Conservation (phyloP, 1,140 invertebrate genomes). For the Lamellibrachia luymesi region DNA sequence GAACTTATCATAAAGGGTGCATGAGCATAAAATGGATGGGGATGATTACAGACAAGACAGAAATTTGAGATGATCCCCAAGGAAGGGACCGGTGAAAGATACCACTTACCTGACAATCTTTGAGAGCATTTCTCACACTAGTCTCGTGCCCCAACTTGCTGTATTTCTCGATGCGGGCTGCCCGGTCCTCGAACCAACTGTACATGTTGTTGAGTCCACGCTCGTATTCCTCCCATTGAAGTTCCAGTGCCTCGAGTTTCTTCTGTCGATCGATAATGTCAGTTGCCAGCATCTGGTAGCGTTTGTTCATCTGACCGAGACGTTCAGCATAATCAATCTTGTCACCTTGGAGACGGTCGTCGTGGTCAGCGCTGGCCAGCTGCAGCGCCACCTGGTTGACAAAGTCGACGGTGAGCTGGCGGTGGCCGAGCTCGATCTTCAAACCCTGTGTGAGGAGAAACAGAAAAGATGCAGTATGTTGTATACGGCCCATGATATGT, state of each 20-base stretch:
- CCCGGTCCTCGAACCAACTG: conserved; percentile 47
- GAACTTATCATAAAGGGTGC: no score
- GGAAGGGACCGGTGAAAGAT: not conserved
- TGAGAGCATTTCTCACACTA: conserved; percentile 46
- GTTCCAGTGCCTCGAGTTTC: conserved; percentile 39
- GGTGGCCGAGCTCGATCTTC: conserved; percentile 49
- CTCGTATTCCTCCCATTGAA: conserved; percentile 50
- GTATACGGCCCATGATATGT: not conserved
- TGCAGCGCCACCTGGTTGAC: conserved; percentile 48
- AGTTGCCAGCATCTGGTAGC: conserved; percentile 19
- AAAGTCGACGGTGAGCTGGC: conserved; percentile 52
- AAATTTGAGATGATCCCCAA: not conserved
- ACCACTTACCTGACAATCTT: conserved; percentile 45
- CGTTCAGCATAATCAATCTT: conserved; percentile 48
- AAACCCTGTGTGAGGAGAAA: conserved; percentile 39
- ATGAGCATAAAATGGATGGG: no score
- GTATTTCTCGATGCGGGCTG: conserved; percentile 44
- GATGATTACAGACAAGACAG: not conserved
- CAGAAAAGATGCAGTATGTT: not conserved
- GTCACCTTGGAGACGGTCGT: conserved; percentile 32
- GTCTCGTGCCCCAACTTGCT: conserved; percentile 46
- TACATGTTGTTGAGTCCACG: conserved; percentile 34
- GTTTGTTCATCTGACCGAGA: conserved; percentile 42
- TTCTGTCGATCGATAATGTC: conserved; percentile 42
- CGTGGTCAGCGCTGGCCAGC: conserved; percentile 29